Percentiles rank a stretch among this genome's conserved stretches.
These are phyloP conservation scores for Lagria hirta DNA, from an alignment of 2,888 invertebrate species.

Conservation along the genomic window DNA sequence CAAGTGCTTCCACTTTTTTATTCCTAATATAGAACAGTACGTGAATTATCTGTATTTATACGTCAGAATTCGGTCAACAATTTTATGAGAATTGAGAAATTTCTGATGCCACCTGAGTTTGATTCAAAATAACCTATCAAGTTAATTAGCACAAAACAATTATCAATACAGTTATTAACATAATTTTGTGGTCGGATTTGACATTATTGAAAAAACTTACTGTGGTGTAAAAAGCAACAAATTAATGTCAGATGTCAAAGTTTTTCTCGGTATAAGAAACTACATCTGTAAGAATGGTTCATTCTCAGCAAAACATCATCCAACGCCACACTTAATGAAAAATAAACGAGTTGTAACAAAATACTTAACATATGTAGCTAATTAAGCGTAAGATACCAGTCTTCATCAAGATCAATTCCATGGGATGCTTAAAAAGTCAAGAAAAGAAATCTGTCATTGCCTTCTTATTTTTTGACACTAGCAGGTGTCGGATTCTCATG, in stretches of 20 bases:
- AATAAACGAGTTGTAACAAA: constrained; percentile 39
- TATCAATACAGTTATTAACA: too few relatives aligned
- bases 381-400: constrained; percentile 38
- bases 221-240: constrained; percentile 6
- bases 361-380: constrained; percentile 40
- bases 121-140: too few relatives aligned
- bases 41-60: too few relatives aligned
- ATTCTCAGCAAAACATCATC: constrained; percentile 17
- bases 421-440: constrained; percentile 21
- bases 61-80: too few relatives aligned
- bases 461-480: constrained; percentile 28
- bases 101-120: too few relatives aligned
- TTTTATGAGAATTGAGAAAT: too few relatives aligned
- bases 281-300: constrained; percentile 31
- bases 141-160: too few relatives aligned
- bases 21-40: too few relatives aligned
- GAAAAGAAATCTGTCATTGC: constrained; percentile 28
- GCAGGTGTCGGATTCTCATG: constrained; percentile 42
- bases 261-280: constrained; percentile 20
- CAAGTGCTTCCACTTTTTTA: too few relatives aligned
- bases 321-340: constrained; percentile 31
- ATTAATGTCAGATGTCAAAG: constrained; percentile 19
- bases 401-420: constrained; percentile 14
- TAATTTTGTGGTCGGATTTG: too few relatives aligned
- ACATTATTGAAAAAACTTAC: too few relatives aligned